phyloP scores from a whole-genome alignment of 1,140 invertebrate species.

The Ooceraea biroi region DNA sequence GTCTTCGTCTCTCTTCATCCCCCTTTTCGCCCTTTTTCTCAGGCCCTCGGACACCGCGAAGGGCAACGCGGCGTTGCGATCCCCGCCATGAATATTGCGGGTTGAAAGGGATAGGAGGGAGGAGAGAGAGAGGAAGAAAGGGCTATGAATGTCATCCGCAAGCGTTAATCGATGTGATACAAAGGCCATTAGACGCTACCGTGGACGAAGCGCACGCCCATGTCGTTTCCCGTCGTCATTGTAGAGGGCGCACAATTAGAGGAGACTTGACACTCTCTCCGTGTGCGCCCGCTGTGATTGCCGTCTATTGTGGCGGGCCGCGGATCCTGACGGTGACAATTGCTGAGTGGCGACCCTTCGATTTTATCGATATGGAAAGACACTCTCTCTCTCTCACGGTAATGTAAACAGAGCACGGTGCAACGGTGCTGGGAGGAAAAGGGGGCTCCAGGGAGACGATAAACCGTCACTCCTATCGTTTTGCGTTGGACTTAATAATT shows the following conservation, averaged over 20 bases:
- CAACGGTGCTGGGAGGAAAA: too few species aligned
- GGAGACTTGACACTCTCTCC: constrained; percentile 65
- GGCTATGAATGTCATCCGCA: constrained; percentile 78
- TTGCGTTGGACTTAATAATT: too few species aligned
- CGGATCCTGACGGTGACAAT: constrained; percentile 35
- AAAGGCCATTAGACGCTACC: constrained; percentile 75
- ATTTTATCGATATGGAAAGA: constrained; percentile 57
- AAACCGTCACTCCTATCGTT: too few species aligned
- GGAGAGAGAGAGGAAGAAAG: constrained; percentile 14
- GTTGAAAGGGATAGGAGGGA: neutral
- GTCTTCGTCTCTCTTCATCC: neutral
- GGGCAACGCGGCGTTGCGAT: constrained; percentile 2
- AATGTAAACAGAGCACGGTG: neutral
- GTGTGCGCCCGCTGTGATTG: constrained; percentile 51
- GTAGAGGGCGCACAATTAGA: constrained; percentile 72
- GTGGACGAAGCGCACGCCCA: constrained; percentile 71
- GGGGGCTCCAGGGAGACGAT: neutral
- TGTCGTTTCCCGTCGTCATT: constrained; percentile 75
- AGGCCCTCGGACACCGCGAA: constrained; percentile 44
- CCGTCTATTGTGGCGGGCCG: constrained; percentile 58
- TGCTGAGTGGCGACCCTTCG: constrained; percentile 49
- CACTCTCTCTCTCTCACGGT: constrained; percentile 2
- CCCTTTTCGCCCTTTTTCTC: constrained; percentile 31
- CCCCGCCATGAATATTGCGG: constrained; percentile 69
- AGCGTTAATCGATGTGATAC: constrained; percentile 79